These are phyloP conservation scores for Python bivittatus DNA, from an alignment of 2,113 vertebrate genomes.

Conservation along the genomic window DNA sequence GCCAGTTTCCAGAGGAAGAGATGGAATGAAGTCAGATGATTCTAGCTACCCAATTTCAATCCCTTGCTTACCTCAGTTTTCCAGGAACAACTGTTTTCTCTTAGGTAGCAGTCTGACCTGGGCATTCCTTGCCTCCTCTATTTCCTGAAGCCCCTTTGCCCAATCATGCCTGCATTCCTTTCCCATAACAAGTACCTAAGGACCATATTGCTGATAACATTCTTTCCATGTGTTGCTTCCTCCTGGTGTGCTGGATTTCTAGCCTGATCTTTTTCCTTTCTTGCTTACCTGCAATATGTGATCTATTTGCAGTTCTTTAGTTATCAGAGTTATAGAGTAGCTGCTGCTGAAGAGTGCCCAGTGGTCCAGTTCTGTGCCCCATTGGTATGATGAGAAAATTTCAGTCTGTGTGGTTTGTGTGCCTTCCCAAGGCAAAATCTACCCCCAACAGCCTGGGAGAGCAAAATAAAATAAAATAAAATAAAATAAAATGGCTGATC, in stretches of 20 bases:
- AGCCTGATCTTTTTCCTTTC: not conserved
- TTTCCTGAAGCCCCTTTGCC: not conserved
- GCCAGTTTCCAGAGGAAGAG: not conserved
- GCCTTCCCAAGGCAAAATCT: not conserved
- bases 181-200: not conserved
- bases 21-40: not conserved
- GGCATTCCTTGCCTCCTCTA: not conserved
- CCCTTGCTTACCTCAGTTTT: not conserved
- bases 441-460: not conserved
- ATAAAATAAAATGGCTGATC: no score
- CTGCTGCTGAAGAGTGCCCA: not conserved
- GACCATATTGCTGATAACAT: not conserved
- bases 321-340: not conserved
- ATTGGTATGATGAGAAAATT: not conserved
- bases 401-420: not conserved
- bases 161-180: constrained; percentile 1
- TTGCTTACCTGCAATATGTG: not conserved
- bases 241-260: not conserved
- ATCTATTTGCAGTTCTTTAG: not conserved
- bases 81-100: not conserved
- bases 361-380: not conserved
- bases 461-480: no score
- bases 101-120: not conserved
- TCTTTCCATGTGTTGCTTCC: not conserved
- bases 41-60: not conserved